phyloP scores from a whole-genome alignment of 2,797 vertebrate genomes.

The Chiloscyllium punctatum region DNA sequence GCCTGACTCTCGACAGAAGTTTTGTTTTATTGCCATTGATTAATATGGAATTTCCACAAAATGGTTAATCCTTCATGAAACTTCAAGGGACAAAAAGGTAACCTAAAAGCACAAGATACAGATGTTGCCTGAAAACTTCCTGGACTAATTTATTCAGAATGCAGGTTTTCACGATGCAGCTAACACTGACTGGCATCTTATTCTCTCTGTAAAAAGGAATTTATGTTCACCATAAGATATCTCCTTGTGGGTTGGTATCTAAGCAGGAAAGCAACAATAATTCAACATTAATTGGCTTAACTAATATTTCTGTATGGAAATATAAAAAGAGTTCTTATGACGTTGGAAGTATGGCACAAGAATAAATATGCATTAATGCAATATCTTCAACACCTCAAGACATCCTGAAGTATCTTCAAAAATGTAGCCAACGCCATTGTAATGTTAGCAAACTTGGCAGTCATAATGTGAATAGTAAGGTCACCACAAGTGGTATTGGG shows the following conservation, averaged over 20 bases:
- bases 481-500: background rate
- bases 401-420: background rate
- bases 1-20: too few species aligned
- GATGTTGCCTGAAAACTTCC: background rate
- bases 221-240: background rate
- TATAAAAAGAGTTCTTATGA: background rate
- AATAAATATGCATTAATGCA: background rate
- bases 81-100: background rate
- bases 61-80: background rate
- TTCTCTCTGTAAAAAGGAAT: background rate
- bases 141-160: background rate
- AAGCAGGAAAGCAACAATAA: background rate
- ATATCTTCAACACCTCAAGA: background rate
- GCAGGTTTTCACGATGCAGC: background rate
- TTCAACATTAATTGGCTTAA: background rate
- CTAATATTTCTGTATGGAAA: background rate
- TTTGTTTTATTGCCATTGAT: background rate
- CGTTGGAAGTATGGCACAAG: background rate
- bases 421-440: background rate
- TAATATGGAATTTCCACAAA: background rate
- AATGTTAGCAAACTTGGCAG: background rate
- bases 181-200: background rate
- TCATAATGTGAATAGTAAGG: background rate
- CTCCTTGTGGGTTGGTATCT: background rate
- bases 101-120: background rate